These are phyloP conservation scores for Scaptomyza caliginosa DNA, from an alignment of 2,888 invertebrate genomes.

Conservation along the genomic window DNA sequence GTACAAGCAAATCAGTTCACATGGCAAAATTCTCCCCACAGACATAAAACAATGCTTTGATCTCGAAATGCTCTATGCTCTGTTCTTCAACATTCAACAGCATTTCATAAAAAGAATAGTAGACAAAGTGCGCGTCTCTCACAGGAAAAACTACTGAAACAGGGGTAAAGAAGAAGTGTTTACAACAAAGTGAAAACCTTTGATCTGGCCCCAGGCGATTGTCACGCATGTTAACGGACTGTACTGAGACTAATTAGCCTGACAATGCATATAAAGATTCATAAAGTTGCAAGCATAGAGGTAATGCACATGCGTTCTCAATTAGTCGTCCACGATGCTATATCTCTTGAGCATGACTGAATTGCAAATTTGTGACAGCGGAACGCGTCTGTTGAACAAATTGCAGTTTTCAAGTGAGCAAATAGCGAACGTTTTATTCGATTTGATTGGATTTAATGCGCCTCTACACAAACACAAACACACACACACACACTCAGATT, in stretches of 20 bases:
- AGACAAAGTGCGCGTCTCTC: neutral
- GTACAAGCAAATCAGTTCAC: neutral
- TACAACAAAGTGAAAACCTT: conserved; percentile 48
- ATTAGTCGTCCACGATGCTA: conserved; percentile 47
- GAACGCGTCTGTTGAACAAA: conserved; percentile 4
- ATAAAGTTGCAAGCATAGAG: neutral
- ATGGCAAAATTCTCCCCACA: conserved; percentile 1
- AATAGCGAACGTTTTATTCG: conserved; percentile 17
- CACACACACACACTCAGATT: neutral
- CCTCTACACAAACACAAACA: neutral
- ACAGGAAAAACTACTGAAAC: neutral
- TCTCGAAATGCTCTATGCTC: conserved; percentile 27
- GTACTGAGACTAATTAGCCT: conserved; percentile 42
- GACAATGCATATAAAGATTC: conserved; percentile 19
- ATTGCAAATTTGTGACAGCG: conserved; percentile 21
- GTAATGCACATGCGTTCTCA: conserved; percentile 60
- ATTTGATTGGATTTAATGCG: conserved; percentile 62
- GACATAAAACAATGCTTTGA: conserved; percentile 36
- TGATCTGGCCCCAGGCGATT: conserved; percentile 65
- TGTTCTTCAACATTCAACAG: too few species aligned
- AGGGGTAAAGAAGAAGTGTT: neutral
- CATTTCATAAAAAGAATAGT: too few species aligned
- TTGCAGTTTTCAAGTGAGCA: conserved; percentile 13
- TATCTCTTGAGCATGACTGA: conserved; percentile 9
- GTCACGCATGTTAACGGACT: conserved; percentile 42